Percentiles rank a stretch among this genome's conserved stretches.
These are phyloP conservation scores for Apistogramma diplotaenia DNA, from an alignment of 2,113 vertebrate genomes.

Conservation along the genomic window DNA sequence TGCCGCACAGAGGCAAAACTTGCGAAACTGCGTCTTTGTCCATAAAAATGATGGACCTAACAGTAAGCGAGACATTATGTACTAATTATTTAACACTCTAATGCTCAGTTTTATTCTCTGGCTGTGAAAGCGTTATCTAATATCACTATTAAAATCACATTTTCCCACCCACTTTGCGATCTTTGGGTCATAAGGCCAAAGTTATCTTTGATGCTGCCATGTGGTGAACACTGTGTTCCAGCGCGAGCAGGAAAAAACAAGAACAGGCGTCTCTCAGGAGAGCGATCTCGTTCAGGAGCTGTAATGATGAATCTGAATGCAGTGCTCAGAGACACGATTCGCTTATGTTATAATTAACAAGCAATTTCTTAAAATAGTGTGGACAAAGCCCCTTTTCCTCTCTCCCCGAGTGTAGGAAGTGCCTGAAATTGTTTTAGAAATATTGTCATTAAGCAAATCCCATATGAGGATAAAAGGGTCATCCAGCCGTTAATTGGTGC, in stretches of 20 bases:
- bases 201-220: neutral
- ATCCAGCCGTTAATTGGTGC: neutral
- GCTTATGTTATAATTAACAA: neutral
- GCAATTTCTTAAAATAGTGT: neutral
- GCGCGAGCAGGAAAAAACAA: neutral
- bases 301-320: constrained; percentile 7
- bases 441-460: neutral
- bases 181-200: neutral
- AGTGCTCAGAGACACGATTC: neutral
- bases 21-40: neutral
- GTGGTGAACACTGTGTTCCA: neutral
- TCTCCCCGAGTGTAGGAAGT: no score
- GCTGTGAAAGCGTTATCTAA: neutral
- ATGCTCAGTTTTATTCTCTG: neutral
- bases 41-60: no score
- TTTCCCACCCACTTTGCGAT: neutral
- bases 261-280: neutral
- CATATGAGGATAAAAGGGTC: neutral
- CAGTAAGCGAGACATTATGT: neutral
- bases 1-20: neutral
- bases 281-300: neutral
- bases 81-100: neutral
- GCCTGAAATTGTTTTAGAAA: neutral
- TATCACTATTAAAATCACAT: neutral
- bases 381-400: neutral